phyloP scores from a whole-genome alignment of 2,888 invertebrate species.

The Caenorhabditis sp. region DNA sequence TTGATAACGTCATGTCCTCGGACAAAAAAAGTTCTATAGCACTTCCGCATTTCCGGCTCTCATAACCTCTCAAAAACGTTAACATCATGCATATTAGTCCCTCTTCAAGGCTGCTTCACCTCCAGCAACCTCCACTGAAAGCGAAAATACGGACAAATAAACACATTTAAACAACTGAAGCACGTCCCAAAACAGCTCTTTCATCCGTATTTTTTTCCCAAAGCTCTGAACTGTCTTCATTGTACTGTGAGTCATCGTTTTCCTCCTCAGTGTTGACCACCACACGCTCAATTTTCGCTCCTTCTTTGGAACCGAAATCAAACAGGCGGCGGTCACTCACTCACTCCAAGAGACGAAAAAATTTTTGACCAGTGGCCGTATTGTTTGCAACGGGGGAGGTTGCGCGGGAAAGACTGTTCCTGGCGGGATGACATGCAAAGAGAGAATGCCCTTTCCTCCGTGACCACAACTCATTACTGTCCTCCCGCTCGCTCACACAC shows the following conservation, averaged over 20 bases:
- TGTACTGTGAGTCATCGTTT: conserved; percentile 54
- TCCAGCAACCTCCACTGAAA: background rate
- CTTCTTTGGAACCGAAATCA: conserved; percentile 52
- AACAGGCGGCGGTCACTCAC: conserved; percentile 60
- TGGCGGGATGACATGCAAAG: conserved; percentile 52
- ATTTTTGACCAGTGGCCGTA: conserved; percentile 45
- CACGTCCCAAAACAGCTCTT: conserved; percentile 47
- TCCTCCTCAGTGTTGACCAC: conserved; percentile 31
- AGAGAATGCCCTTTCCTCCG: conserved; percentile 44
- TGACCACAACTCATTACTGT: conserved; percentile 35
- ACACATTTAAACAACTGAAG: conserved; percentile 61
- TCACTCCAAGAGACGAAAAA: background rate
- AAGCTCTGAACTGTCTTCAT: conserved; percentile 30
- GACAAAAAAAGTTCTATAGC: background rate
- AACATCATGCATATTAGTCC: conserved; percentile 51
- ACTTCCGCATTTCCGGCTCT: conserved; percentile 9
- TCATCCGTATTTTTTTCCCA: conserved; percentile 3
- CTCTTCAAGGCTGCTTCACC: conserved; percentile 10
- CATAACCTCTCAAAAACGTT: conserved; percentile 18
- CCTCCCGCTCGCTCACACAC: conserved; percentile 24
- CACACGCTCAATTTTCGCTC: conserved; percentile 37
- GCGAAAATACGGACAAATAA: conserved; percentile 62
- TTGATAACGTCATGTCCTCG: conserved; percentile 39
- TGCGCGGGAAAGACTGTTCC: conserved; percentile 56
- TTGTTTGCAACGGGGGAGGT: conserved; percentile 55